phyloP scores from a whole-genome alignment of 2,113 vertebrate genomes.

The Caranx ignobilis region DNA sequence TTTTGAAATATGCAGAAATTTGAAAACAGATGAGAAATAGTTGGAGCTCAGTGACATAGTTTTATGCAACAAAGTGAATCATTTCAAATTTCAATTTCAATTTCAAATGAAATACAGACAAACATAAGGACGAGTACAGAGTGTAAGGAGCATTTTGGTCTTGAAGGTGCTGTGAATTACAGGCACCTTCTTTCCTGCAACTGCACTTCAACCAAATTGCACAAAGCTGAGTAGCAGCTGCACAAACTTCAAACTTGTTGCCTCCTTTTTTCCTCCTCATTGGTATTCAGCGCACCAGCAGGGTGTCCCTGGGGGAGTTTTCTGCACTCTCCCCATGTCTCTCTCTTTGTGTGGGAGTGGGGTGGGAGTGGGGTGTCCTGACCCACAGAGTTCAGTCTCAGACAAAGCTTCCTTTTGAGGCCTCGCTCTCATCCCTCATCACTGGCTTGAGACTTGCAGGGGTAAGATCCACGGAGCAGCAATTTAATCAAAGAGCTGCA shows the following conservation, averaged over 20 bases:
- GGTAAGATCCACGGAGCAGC: conserved; percentile 3
- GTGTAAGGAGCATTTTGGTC: background rate
- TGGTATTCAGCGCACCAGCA: conserved; percentile 64
- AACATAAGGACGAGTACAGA: background rate
- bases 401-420: conserved; percentile 75
- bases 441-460: background rate
- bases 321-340: conserved; percentile 17
- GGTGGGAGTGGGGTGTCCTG: conserved; percentile 21
- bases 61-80: background rate
- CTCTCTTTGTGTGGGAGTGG: conserved; percentile 29
- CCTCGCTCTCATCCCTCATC: conserved; percentile 8
- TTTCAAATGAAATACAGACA: background rate
- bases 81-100: no score
- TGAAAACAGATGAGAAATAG: background rate
- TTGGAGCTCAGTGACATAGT: background rate
- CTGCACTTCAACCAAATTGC: background rate
- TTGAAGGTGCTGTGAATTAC: background rate
- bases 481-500: conserved; percentile 12
- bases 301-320: conserved; percentile 41
- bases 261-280: conserved; percentile 43
- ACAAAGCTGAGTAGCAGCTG: conserved; percentile 45
- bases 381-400: conserved; percentile 56
- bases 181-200: background rate
- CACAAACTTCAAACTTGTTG: conserved; percentile 50
- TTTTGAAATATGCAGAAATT: background rate